Percentiles rank a stretch among this genome's conserved stretches.
These are phyloP conservation scores for Paramormyrops hopkinsi DNA, from an alignment of 2,797 vertebrate species.

Conservation along the genomic window DNA sequence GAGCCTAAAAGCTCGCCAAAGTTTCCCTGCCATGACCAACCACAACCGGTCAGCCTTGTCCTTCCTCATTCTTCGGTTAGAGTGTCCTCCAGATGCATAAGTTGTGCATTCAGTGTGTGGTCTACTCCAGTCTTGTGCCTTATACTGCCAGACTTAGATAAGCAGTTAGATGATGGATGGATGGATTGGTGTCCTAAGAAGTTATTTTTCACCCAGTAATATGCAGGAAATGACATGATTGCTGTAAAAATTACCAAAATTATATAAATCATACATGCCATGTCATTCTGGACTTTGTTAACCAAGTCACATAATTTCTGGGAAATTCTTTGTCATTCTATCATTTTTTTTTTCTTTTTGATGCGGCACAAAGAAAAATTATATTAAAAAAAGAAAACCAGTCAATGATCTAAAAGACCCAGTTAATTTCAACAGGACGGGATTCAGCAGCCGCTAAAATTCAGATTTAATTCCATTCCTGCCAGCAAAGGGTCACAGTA, in stretches of 20 bases:
- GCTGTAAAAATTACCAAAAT: constrained; percentile 5
- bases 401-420: background rate
- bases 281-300: constrained; percentile 8
- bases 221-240: constrained; percentile 8
- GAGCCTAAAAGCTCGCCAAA: background rate
- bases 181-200: background rate
- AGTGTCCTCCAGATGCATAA: background rate
- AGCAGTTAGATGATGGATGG: constrained; percentile 1
- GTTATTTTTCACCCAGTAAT: constrained; percentile 6
- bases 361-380: background rate
- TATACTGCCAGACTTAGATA: background rate
- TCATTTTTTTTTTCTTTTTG: background rate
- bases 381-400: background rate
- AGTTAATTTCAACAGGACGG: background rate
- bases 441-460: background rate
- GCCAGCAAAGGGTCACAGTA: background rate
- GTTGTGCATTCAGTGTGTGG: background rate
- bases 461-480: background rate
- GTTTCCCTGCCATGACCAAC: background rate
- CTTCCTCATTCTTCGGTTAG: background rate
- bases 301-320: constrained; percentile 4
- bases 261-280: background rate
- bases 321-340: background rate
- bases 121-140: background rate
- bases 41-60: background rate